A percentile compares a stretch with the other conserved stretches of the same genome.
Evolutionary conservation across 2,113 vertebrate species (phyloP).

Genomic region (Beaufortia kweichowensis): DNA sequence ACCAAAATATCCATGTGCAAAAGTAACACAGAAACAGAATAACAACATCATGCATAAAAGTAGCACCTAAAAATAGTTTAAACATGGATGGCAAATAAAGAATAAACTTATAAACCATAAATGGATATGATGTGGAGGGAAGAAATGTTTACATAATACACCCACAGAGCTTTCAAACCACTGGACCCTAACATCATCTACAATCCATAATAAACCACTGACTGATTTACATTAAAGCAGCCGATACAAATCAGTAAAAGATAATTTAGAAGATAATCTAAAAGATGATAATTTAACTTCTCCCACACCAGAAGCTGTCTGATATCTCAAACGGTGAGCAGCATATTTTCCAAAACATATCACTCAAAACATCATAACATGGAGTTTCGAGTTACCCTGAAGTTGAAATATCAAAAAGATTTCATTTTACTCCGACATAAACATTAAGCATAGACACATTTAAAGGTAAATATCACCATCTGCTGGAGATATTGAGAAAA

Average conservation of each 20-base stretch:
- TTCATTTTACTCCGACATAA: no score
- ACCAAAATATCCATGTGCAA: neutral
- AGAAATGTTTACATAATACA: constrained; percentile 44
- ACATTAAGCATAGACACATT: neutral
- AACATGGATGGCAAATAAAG: neutral
- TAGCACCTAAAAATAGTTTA: neutral
- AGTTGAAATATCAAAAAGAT: no score
- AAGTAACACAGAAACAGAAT: neutral
- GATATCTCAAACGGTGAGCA: no score
- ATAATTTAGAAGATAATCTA: no score
- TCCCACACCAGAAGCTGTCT: no score
- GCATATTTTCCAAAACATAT: neutral
- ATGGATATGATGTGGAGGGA: neutral
- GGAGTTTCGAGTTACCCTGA: no score
- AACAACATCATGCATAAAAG: neutral
- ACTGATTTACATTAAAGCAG: no score
- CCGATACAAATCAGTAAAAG: no score
- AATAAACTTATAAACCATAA: neutral
- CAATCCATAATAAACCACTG: neutral
- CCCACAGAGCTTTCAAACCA: constrained; percentile 35
- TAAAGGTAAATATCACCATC: constrained; percentile 9
- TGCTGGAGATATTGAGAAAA: neutral
- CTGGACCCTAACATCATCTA: neutral
- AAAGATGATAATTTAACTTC: no score
- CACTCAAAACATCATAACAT: no score